phyloP scores from a whole-genome alignment of 2,113 vertebrate genomes.

The Indicator indicator region DNA sequence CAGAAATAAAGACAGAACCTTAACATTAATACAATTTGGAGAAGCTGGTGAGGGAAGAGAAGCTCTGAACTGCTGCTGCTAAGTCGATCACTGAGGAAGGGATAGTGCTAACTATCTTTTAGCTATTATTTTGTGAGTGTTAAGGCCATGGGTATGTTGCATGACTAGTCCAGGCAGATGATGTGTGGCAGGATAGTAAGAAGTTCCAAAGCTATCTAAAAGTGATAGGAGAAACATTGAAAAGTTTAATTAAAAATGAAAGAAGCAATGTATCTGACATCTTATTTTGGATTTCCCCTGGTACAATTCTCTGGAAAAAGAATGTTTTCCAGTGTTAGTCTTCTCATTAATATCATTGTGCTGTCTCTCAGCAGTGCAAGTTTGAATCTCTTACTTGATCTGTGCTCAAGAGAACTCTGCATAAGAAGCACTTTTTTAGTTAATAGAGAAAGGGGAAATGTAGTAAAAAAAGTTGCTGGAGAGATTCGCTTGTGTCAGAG shows the following conservation, averaged over 20 bases:
- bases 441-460: background rate
- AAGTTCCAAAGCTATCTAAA: background rate
- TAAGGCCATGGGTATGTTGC: background rate
- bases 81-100: background rate
- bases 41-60: background rate
- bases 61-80: background rate
- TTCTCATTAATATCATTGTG: background rate
- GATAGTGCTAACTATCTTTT: background rate
- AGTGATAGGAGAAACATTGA: background rate
- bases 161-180: background rate
- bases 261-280: background rate
- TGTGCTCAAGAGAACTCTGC: background rate
- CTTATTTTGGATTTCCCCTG: background rate
- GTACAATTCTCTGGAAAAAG: background rate
- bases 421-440: background rate
- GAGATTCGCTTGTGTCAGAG: background rate
- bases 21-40: background rate
- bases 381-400: background rate
- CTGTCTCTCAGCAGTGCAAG: background rate
- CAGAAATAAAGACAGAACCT: background rate
- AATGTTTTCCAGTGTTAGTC: background rate
- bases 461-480: background rate
- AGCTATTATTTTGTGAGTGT: background rate
- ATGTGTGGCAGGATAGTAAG: background rate
- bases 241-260: background rate